Base-by-base conservation (phyloP, 2,113 vertebrate genomes). In the Pardalotus punctatus region DNA sequence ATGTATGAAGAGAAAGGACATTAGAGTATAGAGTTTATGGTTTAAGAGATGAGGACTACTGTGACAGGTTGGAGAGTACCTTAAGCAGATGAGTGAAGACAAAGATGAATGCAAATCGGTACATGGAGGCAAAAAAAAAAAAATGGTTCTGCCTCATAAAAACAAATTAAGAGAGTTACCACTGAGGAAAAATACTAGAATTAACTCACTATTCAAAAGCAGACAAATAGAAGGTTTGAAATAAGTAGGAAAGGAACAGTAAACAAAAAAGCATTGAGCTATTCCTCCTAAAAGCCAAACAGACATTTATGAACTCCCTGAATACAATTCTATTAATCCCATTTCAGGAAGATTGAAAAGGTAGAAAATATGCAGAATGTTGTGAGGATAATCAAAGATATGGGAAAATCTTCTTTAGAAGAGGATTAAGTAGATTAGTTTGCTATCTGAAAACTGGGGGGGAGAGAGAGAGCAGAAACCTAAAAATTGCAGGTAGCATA, bases 371-470 rank as follows among this genome's bases (percentile, higher is more conserved):
- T 47, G 24, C 66, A 80, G 38, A 90, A 82, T 62, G 29, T 77
- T 88, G 31, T 2, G 0, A 92, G 50, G 50, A 73, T 72, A 84
- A 94, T 86, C 45, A 64, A 95, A 94, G 85, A 78, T 90, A 94
- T 12, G 9, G 54, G 58, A 20, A 94, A 95, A 91, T 85, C 92
- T 86, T 86, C 62, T 94, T 82, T 93, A 90, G 47, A 70, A 77
- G 54, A 40, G 85, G 71, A 90, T 97, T 95, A 93, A 88, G 42
- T 50, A 90, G 92, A 96, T 95, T 92, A 86, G 25, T 82, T 88
- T 77, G n/a, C 66, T 57, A 86, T 80, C 58, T 85, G 50, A 93
- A 91, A 91, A 87, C 38, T 40, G 78, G 19, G 20, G 17, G 25
- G 33, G 36, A 54, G 50, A 58, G 42, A 57, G 2, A 33, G 6